phyloP scores from a whole-genome alignment of 2,888 invertebrate genomes.

The Sthenelais limicola region DNA sequence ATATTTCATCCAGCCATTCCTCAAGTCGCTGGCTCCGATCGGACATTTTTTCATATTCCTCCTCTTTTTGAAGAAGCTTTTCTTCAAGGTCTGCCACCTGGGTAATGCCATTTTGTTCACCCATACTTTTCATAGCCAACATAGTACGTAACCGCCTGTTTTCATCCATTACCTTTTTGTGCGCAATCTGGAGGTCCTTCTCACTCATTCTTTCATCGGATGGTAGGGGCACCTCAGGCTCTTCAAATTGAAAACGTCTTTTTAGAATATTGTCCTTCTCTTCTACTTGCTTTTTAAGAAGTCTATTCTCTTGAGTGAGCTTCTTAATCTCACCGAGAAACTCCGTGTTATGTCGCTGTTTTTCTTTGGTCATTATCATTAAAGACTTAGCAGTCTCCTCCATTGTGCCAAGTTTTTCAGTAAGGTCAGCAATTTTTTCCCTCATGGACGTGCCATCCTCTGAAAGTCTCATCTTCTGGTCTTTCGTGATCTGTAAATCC shows the following conservation, averaged over 20 bases:
- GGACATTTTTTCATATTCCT: neutral
- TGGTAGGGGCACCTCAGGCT: constrained; percentile 1
- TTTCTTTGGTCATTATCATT: constrained; percentile 12
- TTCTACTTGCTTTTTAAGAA: neutral
- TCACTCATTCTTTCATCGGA: constrained; percentile 1
- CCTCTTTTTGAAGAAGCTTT: neutral
- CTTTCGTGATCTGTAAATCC: neutral
- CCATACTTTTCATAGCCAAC: constrained; percentile 15
- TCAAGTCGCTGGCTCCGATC: neutral
- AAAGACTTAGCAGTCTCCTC: constrained; percentile 17
- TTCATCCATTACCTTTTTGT: neutral
- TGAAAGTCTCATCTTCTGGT: neutral
- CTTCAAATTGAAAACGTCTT: neutral
- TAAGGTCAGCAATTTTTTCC: neutral
- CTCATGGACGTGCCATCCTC: neutral
- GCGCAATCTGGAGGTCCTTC: constrained; percentile 2
- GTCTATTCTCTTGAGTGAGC: neutral
- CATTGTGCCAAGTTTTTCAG: constrained; percentile 19
- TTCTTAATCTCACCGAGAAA: neutral
- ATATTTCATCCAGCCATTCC: constrained; percentile 22
- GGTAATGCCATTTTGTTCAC: constrained; percentile 17
- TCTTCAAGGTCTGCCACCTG: constrained; percentile 1
- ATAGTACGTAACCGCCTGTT: constrained; percentile 10
- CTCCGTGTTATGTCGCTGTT: constrained; percentile 9
- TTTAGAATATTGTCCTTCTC: no score